phyloP scores from a whole-genome alignment of 2,888 invertebrate genomes.

The Acanthopleura granulata region DNA sequence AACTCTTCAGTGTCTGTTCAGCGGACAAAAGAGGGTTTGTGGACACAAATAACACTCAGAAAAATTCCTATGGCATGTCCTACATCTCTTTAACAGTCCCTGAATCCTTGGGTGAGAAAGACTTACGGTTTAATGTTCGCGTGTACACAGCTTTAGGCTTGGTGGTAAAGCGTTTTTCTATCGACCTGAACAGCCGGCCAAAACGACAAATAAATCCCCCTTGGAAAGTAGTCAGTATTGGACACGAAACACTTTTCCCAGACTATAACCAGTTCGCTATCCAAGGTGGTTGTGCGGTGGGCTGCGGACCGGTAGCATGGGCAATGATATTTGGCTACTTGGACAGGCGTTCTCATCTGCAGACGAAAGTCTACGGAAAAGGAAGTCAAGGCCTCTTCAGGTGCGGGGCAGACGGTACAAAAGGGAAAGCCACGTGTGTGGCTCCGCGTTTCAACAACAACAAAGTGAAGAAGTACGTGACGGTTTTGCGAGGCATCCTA shows the following conservation, averaged over 20 bases:
- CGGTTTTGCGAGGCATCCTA: slow-evolving; percentile 20
- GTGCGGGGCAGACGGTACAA: slow-evolving; percentile 28
- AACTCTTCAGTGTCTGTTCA: background rate
- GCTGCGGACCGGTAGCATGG: slow-evolving; percentile 32
- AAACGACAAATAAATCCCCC: slow-evolving; percentile 1
- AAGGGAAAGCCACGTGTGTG: slow-evolving; percentile 21
- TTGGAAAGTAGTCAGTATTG: slow-evolving; percentile 18
- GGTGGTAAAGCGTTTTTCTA: background rate
- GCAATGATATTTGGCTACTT: slow-evolving; percentile 29
- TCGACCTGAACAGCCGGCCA: slow-evolving; percentile 21
- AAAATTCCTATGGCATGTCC: background rate
- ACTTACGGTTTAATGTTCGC: background rate
- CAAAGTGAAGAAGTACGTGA: slow-evolving; percentile 21
- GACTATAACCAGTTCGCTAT: slow-evolving; percentile 26
- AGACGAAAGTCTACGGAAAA: slow-evolving; percentile 16
- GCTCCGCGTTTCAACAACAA: slow-evolving; percentile 22
- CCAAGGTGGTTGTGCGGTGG: slow-evolving; percentile 22
- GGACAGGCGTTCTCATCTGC: slow-evolving; percentile 26
- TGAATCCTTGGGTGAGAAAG: background rate
- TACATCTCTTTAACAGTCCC: background rate
- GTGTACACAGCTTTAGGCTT: background rate
- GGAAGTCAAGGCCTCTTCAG: slow-evolving; percentile 23
- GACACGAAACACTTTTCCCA: slow-evolving; percentile 26
- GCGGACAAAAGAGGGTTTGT: background rate
- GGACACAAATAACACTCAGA: background rate